Evolutionary conservation across 2,888 invertebrate genomes (phyloP).

Genomic region (Cheilosia soror): DNA sequence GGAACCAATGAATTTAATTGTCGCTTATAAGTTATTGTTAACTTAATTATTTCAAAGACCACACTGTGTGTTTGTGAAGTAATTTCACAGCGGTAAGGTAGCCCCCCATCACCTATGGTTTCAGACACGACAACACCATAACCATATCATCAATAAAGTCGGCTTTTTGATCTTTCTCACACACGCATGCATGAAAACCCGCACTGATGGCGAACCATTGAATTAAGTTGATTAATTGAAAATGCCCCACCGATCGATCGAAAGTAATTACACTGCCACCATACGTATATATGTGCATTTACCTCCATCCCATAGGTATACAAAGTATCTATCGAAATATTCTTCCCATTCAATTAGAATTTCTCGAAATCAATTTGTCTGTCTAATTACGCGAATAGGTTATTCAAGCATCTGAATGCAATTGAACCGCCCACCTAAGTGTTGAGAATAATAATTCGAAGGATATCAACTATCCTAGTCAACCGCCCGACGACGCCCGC

Average conservation of each 20-base stretch:
- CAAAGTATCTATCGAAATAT: background rate
- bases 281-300: background rate
- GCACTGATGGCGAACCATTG: conserved; percentile 12
- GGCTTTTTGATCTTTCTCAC: conserved; percentile 38
- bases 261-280: conserved; percentile 14
- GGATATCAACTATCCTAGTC: conserved; percentile 51
- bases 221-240: conserved; percentile 69
- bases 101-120: conserved; percentile 1
- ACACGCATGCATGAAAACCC: background rate
- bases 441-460: conserved; percentile 58
- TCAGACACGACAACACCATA: background rate
- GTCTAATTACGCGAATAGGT: conserved; percentile 58
- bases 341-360: conserved; percentile 68
- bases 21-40: background rate
- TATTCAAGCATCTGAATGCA: conserved; percentile 58
- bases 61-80: background rate
- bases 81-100: background rate
- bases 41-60: conserved; percentile 10
- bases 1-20: conserved; percentile 1
- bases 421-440: conserved; percentile 69
- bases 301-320: background rate
- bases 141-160: conserved; percentile 20
- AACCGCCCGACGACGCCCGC: background rate
- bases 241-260: conserved; percentile 42
- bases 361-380: conserved; percentile 72